These are phyloP conservation scores for Rhinogobio ventralis DNA, from an alignment of 2,797 vertebrate species.

Conservation along the genomic window DNA sequence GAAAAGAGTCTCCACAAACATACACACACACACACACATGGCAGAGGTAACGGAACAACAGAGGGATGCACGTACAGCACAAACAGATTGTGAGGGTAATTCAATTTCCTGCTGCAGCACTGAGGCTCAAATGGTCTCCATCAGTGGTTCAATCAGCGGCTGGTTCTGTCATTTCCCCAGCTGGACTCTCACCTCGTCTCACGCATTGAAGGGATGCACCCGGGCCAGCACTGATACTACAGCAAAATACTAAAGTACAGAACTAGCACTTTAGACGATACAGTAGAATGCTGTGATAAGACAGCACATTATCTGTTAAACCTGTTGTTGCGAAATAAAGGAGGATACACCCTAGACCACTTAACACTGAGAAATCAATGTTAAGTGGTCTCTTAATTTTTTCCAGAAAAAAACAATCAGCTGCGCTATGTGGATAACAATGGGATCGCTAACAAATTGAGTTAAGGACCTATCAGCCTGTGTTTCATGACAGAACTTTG, in stretches of 20 bases:
- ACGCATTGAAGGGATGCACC: slow-evolving; percentile 52
- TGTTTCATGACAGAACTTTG: too few species aligned
- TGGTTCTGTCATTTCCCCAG: slow-evolving; percentile 74
- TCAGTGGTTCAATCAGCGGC: slow-evolving; percentile 71
- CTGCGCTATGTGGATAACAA: too few species aligned
- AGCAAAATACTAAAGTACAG: slow-evolving; percentile 33
- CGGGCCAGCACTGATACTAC: slow-evolving; percentile 56
- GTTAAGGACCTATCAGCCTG: too few species aligned
- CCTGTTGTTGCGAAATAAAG: slow-evolving; percentile 1
- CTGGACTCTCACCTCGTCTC: slow-evolving; percentile 66
- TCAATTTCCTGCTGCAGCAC: slow-evolving; percentile 70
- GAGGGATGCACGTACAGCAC: slow-evolving; percentile 43
- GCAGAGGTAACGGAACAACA: slow-evolving; percentile 47
- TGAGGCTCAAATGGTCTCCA: slow-evolving; percentile 67
- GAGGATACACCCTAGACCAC: background rate
- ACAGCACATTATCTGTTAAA: slow-evolving; percentile 8
- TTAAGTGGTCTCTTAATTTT: too few species aligned
- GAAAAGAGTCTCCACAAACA: slow-evolving; percentile 65
- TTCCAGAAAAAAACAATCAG: too few species aligned
- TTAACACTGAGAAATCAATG: too few species aligned
- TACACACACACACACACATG: slow-evolving; percentile 37
- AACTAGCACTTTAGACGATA: slow-evolving; percentile 13
- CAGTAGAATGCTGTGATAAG: slow-evolving; percentile 13
- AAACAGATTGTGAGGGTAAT: slow-evolving; percentile 68
- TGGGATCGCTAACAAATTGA: too few species aligned